Conservation (phyloP, 2,888 invertebrate species). For the Rotaria macrura region DNA sequence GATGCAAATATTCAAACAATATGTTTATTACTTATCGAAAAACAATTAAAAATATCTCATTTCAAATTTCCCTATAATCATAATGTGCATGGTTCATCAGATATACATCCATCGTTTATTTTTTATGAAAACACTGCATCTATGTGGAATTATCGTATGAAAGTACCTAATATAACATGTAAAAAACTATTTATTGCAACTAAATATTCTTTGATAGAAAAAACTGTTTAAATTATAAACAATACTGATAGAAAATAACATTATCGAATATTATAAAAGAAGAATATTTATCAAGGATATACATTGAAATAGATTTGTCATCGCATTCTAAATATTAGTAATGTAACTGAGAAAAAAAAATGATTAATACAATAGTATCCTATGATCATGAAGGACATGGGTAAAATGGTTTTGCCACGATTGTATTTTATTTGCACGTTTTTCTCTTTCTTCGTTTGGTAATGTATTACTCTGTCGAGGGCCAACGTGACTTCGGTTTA, state of each 20-base stretch:
- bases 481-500: too few species aligned
- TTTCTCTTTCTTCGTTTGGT: too few species aligned
- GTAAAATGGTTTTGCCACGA: too few species aligned
- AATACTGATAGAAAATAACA: background rate
- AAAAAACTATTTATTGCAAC: background rate
- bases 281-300: too few species aligned
- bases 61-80: background rate
- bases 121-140: background rate
- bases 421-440: too few species aligned
- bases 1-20: constrained; percentile 17
- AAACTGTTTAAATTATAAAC: background rate
- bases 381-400: too few species aligned
- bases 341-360: too few species aligned
- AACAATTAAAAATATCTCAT: background rate
- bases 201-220: background rate
- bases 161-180: background rate
- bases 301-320: too few species aligned
- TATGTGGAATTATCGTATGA: background rate
- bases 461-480: too few species aligned
- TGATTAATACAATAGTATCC: too few species aligned
- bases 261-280: too few species aligned
- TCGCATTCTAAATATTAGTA: too few species aligned
- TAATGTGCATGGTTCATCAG: background rate
- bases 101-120: background rate
- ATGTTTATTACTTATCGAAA: background rate